Evolutionary conservation across 2,113 vertebrate species (phyloP).

Genomic region (Elaphurus davidianus): DNA sequence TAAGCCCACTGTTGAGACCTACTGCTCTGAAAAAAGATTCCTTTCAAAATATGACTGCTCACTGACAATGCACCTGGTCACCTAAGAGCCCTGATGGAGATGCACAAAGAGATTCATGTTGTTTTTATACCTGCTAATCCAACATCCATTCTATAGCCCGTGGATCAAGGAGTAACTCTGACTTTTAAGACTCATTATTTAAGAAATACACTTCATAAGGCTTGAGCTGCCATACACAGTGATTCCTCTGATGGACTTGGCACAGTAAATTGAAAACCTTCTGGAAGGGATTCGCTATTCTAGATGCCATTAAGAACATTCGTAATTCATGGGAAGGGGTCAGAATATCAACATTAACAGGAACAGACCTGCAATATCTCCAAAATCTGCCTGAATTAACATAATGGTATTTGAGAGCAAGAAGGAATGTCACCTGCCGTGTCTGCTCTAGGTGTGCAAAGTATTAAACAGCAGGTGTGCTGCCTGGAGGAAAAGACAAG

Average conservation of each 20-base stretch:
- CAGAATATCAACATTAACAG: neutral
- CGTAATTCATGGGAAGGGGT: neutral
- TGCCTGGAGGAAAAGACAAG: neutral
- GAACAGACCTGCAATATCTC: neutral
- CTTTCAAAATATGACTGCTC: neutral
- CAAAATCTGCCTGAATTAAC: neutral
- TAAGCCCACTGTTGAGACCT: neutral
- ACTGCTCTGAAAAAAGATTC: neutral
- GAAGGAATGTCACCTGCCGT: fast-evolving
- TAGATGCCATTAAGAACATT: neutral
- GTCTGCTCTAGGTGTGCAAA: neutral
- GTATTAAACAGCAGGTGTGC: fast-evolving
- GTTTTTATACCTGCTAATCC: neutral
- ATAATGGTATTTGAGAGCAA: neutral
- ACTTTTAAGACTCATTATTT: neutral
- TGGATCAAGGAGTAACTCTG: neutral
- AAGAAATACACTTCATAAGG: neutral
- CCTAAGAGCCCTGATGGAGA: neutral
- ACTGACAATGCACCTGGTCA: neutral
- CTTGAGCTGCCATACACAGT: neutral
- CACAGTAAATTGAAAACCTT: neutral
- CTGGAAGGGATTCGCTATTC: neutral
- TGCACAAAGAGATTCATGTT: fast-evolving
- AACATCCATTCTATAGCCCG: neutral
- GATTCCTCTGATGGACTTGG: neutral